Evolutionary conservation across 1,140 invertebrate genomes (phyloP), one percentile per base, ranked within the genome.

Genomic region (Drosophila pachea): DNA sequence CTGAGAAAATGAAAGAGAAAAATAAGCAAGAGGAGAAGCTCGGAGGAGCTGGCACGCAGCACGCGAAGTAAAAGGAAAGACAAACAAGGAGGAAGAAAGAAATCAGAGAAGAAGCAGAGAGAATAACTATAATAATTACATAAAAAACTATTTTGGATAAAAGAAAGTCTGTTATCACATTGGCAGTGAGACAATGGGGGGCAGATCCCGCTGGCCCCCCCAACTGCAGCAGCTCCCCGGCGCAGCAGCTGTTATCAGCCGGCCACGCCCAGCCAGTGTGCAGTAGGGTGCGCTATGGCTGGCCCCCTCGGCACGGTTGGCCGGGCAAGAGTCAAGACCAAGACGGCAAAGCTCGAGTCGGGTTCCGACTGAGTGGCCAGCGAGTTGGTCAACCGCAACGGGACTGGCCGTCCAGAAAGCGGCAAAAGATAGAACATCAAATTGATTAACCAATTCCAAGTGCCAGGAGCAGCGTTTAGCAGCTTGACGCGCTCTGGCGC

Each of bases 361-460:
- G 53, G 78, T 83, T 83, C 79, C 78, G 54, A 67, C 58, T 61
- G 75, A 83, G 53, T 78, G 69, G 52, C 47, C 76, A 79, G 81
- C 73, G 62, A 71, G 43, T 79, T 84, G 79, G 79, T 79, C 79
- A 79, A 79, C 79, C 79, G 79, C 79, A 83, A 83, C 79, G 79
- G 65, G 56, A 31, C 50, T 53, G 65, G 32, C 47, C 43, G 48
- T 53, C 32, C 33, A 36, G 49, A 35, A 11, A 35, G 48, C 22
- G 29, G 8, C 9, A 5, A 36, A 36, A 36, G 42, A 69, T 64
- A 53, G 53, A 70, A 66, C 43, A 71, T 43, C 32, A 83, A 75
- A 83, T 83, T 83, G 78, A 83, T 83, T 79, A 78, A 79, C 47
- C 48, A 42, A 14, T 16, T 36, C 32, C 29, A 35, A 45, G 55